phyloP scores from a whole-genome alignment of 64 coral and sea anemone genomes.

The Actinia tenebrosa region DNA sequence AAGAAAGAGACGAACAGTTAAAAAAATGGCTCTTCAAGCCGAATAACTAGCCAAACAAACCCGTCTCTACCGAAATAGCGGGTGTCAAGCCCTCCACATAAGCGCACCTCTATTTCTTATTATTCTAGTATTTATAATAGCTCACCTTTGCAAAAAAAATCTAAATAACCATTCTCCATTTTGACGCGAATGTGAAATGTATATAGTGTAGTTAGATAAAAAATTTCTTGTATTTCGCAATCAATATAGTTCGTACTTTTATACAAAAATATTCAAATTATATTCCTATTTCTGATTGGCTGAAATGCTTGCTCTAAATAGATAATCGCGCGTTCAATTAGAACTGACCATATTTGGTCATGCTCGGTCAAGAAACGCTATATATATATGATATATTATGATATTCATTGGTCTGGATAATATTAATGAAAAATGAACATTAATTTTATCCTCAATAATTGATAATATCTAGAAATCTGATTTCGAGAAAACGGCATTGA shows the following conservation, averaged over 20 bases:
- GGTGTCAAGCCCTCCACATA: not conserved
- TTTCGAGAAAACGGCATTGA: too few species aligned
- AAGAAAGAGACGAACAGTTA: not conserved
- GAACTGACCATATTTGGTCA: not conserved
- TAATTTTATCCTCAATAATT: not conserved
- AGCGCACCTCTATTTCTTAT: not conserved
- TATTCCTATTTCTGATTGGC: constrained; percentile 4
- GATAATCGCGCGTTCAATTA: not conserved
- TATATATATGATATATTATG: not conserved
- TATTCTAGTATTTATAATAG: not conserved
- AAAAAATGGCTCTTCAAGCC: not conserved
- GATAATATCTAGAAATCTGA: not conserved
- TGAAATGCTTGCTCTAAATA: not conserved
- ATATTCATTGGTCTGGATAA: not conserved
- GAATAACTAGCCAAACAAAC: not conserved
- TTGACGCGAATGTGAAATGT: not conserved
- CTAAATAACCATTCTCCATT: not conserved
- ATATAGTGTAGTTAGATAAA: not conserved
- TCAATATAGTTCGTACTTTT: not conserved
- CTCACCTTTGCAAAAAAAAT: not conserved
- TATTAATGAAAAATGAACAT: not conserved
- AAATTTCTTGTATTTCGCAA: constrained; percentile 1
- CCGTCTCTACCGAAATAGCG: not conserved
- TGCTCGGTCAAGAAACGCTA: not conserved
- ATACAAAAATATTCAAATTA: constrained; percentile 4